Evolutionary conservation across 2,113 vertebrate genomes (phyloP).

Genomic region (Murina feae): DNA sequence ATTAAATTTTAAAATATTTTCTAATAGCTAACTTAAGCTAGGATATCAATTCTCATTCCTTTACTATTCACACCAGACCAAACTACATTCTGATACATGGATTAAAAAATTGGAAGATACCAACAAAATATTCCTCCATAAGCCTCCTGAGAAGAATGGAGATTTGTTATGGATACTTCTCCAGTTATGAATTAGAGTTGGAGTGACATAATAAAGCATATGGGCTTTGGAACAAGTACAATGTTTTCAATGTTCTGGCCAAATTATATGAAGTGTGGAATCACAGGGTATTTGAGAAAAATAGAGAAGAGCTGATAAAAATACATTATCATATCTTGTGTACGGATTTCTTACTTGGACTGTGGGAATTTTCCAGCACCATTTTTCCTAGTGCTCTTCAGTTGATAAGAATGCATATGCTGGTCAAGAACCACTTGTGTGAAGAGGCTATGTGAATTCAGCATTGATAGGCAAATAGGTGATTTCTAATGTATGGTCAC

Average conservation of each 20-base stretch:
- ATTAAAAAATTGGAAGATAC: not conserved
- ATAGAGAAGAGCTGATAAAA: not conserved
- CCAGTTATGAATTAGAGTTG: not conserved
- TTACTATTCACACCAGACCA: not conserved
- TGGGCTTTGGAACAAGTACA: not conserved
- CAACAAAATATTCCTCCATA: not conserved
- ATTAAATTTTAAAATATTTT: not conserved
- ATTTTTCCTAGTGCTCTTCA: not conserved
- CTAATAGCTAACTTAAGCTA: not conserved
- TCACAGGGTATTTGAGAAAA: not conserved
- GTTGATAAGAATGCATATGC: not conserved
- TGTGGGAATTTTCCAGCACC: not conserved
- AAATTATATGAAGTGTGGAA: not conserved
- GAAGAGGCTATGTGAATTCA: not conserved
- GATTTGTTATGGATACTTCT: not conserved
- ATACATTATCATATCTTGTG: not conserved
- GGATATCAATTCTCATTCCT: not conserved
- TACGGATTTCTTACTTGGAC: not conserved
- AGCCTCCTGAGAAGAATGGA: not conserved
- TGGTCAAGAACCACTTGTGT: not conserved
- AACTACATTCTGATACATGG: not conserved
- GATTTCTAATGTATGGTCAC: not conserved
- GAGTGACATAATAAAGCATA: not conserved
- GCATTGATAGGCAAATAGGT: not conserved
- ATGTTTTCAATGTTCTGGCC: not conserved